phyloP scores from a whole-genome alignment of 2,797 vertebrate genomes.

The Sibirionetta formosa region DNA sequence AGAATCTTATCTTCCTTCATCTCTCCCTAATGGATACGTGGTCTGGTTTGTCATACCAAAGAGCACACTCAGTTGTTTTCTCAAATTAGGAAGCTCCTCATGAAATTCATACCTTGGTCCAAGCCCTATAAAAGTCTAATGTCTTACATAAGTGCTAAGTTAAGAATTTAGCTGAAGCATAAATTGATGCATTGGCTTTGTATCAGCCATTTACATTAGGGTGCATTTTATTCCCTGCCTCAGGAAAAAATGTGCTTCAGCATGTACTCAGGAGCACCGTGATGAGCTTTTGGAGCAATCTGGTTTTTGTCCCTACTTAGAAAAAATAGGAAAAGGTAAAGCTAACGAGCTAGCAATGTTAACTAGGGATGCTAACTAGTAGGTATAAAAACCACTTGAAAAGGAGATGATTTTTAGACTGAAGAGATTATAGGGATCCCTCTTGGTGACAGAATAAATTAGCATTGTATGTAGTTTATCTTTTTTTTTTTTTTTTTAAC shows the following conservation, averaged over 20 bases:
- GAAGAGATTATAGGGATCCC: not conserved
- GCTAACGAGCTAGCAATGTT: not conserved
- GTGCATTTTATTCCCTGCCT: constrained; percentile 53
- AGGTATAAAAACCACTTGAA: constrained; percentile 8
- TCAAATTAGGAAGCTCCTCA: constrained; percentile 56
- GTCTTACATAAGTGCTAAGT: constrained; percentile 67
- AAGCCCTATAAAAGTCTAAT: constrained; percentile 52
- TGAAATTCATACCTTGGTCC: constrained; percentile 48
- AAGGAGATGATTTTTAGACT: not conserved
- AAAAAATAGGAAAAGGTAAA: constrained; percentile 31
- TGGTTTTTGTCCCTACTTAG: not conserved
- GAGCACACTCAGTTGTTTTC: constrained; percentile 35
- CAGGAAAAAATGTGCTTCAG: constrained; percentile 44
- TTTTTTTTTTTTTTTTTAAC: not conserved
- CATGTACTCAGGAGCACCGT: not conserved
- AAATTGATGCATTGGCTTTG: constrained; percentile 57
- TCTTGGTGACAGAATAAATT: constrained; percentile 14
- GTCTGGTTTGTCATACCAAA: constrained; percentile 25
- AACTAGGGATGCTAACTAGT: not conserved
- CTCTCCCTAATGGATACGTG: constrained; percentile 13
- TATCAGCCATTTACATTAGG: constrained; percentile 61
- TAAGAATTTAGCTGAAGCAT: constrained; percentile 60
- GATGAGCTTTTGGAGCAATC: not conserved
- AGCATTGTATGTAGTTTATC: not conserved
- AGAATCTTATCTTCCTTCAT: constrained; percentile 28